Evolutionary conservation across 37 sponge, comb jelly and placozoan species (phyloP), one percentile per base, ranked within the genome.

Genomic region (Bolinopsis microptera): DNA sequence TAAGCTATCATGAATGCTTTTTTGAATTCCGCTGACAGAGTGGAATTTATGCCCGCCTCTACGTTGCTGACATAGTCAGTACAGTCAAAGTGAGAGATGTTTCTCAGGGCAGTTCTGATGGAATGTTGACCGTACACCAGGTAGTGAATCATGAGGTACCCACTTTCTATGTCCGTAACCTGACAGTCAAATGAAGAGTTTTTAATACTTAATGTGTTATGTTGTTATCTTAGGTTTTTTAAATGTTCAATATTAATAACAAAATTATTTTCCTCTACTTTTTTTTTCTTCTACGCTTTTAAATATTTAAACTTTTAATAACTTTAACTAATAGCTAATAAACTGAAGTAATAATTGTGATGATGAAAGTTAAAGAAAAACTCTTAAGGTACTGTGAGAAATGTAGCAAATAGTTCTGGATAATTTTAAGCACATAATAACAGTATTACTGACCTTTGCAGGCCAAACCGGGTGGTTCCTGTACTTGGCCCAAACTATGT

Each of bases 401-500:
- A n/a, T n/a, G n/a, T n/a, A n/a, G n/a, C n/a, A n/a, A n/a, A n/a
- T n/a, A n/a, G n/a, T n/a, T n/a, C n/a, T n/a, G n/a, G n/a, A n/a
- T n/a, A n/a, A n/a, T n/a, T n/a, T n/a, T n/a, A n/a, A n/a, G n/a
- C n/a, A n/a, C n/a, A n/a, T n/a, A n/a, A n/a, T n/a, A n/a, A n/a
- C n/a, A n/a, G n/a, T n/a, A n/a, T n/a, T n/a, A n/a, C 8, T 21
- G n/a, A 86, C 90, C 61, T 86, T 86, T 3, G 90, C 90, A 86
- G 90, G 90, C 90, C 90, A 86, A 24, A 38, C 39, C 0, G 90
- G 90, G 26, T 86, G 90, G n/a, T 41, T 86, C 27, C 90, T 38
- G 35, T 86, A 86, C 35, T 86, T 86, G 5, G 61, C 90, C 90
- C 90, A 86, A 26, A 86, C 35, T n/a, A 86, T 40, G 30, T 86